These are phyloP conservation scores for Megalurothrips usitatus DNA, from an alignment of 2,888 invertebrate genomes.

Conservation along the genomic window DNA sequence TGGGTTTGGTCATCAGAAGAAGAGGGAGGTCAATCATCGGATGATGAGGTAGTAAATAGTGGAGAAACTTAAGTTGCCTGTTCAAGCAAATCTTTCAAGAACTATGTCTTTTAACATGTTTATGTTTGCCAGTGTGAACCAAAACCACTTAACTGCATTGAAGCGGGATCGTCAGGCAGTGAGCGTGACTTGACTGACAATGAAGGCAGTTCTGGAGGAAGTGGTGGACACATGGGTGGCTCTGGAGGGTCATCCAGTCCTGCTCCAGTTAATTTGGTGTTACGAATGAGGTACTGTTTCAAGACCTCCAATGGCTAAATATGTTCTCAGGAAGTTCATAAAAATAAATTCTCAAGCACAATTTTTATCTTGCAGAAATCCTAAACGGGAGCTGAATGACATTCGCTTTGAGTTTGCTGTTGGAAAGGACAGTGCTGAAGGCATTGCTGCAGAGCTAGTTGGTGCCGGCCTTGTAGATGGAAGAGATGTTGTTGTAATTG, in stretches of 20 bases:
- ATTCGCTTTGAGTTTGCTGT: conserved; percentile 94
- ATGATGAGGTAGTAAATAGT: conserved; percentile 47
- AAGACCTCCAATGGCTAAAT: conserved; percentile 30
- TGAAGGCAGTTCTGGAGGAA: conserved; percentile 37
- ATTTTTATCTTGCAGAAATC: conserved; percentile 59
- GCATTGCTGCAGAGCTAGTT: conserved; percentile 89
- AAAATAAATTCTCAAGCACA: not conserved
- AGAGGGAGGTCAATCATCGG: conserved; percentile 57
- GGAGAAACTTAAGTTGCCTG: conserved; percentile 5
- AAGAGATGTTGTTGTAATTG: conserved; percentile 86
- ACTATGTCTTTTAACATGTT: conserved; percentile 14
- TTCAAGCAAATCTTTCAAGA: conserved; percentile 21
- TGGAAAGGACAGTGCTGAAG: conserved; percentile 85
- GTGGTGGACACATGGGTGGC: conserved; percentile 13
- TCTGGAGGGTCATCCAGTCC: conserved; percentile 29
- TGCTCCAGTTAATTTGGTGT: conserved; percentile 71
- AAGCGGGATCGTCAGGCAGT: conserved; percentile 46
- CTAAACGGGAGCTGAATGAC: conserved; percentile 87
- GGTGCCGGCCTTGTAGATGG: conserved; percentile 92
- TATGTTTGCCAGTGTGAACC: conserved; percentile 38
- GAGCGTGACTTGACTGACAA: conserved; percentile 46
- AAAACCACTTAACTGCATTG: conserved; percentile 49
- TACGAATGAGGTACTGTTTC: conserved; percentile 72
- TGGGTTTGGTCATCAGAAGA: conserved; percentile 99
- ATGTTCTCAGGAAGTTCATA: not conserved